Conservation (phyloP, 1,140 invertebrate species). For the Cheumatopsyche charites region DNA sequence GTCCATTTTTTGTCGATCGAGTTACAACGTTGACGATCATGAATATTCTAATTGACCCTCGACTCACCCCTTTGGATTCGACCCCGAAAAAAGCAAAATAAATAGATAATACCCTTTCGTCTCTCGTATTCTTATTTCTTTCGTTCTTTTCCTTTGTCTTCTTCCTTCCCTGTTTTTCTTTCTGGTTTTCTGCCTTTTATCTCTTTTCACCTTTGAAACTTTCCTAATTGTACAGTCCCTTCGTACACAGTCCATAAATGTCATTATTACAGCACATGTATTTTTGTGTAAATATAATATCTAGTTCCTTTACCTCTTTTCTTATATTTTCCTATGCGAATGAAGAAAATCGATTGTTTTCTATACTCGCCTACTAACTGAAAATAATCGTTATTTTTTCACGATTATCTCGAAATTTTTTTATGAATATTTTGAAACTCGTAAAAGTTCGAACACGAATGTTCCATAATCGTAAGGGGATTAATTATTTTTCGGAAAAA, state of each 20-base stretch:
- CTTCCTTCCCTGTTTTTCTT: conserved; percentile 20
- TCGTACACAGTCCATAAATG: conserved; percentile 23
- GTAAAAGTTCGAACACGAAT: conserved; percentile 42
- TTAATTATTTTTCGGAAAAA: conserved; percentile 44
- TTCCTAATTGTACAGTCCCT: conserved; percentile 23
- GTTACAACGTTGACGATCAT: conserved; percentile 37
- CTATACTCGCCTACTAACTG: background rate
- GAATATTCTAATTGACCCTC: conserved; percentile 46
- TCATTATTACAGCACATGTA: conserved; percentile 22
- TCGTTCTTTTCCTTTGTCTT: conserved; percentile 24
- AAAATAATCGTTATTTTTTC: conserved; percentile 12
- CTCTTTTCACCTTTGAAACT: conserved; percentile 24
- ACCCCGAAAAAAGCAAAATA: conserved; percentile 46
- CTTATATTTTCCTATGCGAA: background rate
- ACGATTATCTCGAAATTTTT: conserved; percentile 16
- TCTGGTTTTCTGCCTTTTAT: conserved; percentile 16
- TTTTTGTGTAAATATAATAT: conserved; percentile 10
- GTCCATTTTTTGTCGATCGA: background rate
- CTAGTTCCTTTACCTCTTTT: background rate
- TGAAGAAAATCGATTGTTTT: background rate
- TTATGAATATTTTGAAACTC: conserved; percentile 29
- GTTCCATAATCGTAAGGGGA: conserved; percentile 45
- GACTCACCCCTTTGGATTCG: conserved; percentile 27
- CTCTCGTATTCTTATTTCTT: conserved; percentile 28
- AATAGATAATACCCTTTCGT: conserved; percentile 30